Conservation (phyloP, 2,888 invertebrate species). For the Alloplasta piceator region DNA sequence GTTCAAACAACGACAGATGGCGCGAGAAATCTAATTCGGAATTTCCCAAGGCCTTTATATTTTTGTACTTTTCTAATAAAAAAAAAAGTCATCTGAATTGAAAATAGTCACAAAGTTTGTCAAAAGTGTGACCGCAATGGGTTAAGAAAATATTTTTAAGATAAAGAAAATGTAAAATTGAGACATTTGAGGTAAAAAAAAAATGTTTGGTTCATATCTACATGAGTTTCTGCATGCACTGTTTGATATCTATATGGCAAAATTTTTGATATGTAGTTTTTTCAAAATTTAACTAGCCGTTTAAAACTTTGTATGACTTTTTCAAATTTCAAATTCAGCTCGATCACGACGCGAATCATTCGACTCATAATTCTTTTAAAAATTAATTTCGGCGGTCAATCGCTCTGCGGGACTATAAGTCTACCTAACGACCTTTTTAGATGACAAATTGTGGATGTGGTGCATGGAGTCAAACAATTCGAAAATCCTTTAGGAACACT, state of each 20-base stretch:
- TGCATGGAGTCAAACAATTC: conserved; percentile 82
- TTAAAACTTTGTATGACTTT: too few relatives aligned
- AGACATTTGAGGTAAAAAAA: too few relatives aligned
- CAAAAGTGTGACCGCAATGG: too few relatives aligned
- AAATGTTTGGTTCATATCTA: conserved; percentile 9
- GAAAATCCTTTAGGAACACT: conserved; percentile 81
- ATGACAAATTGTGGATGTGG: conserved; percentile 82
- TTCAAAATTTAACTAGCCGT: not conserved
- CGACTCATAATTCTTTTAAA: conserved; percentile 5
- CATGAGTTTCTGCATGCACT: conserved; percentile 44
- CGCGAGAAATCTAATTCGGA: too few relatives aligned
- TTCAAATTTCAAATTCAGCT: not conserved
- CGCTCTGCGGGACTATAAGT: conserved; percentile 44
- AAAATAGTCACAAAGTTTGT: too few relatives aligned
- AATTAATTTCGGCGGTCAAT: conserved; percentile 32
- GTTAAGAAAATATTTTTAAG: too few relatives aligned
- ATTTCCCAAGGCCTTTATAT: too few relatives aligned
- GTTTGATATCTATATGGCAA: not conserved
- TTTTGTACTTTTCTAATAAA: too few relatives aligned
- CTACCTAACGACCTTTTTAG: conserved; percentile 77
- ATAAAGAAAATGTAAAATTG: too few relatives aligned
- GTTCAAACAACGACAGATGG: too few relatives aligned
- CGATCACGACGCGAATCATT: conserved; percentile 10
- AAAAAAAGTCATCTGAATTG: too few relatives aligned
- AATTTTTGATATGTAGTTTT: not conserved